phyloP scores from a whole-genome alignment of 1,140 invertebrate species.

The Asbolus verrucosus region DNA sequence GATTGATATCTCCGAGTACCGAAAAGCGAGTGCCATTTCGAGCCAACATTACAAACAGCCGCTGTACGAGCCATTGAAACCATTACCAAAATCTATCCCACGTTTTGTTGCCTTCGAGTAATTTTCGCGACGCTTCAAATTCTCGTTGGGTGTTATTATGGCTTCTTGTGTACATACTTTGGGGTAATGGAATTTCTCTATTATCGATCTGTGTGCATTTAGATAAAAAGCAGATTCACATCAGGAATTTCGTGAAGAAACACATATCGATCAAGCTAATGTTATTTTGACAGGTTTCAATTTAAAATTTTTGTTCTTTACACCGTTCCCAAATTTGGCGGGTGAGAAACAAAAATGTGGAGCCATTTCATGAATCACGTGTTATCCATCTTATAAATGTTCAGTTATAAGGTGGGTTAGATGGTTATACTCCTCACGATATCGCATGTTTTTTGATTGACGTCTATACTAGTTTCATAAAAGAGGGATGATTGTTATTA shows the following conservation, averaged over 20 bases:
- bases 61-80: neutral
- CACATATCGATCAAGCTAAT: too few relatives aligned
- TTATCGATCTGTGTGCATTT: too few relatives aligned
- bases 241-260: too few relatives aligned
- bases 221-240: too few relatives aligned
- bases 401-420: neutral
- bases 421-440: constrained; percentile 38
- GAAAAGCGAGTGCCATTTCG: neutral
- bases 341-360: neutral
- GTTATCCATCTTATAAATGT: constrained; percentile 18
- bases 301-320: too few relatives aligned
- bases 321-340: neutral
- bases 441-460: constrained; percentile 42
- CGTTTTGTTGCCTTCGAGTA: neutral
- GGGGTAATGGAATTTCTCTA: neutral
- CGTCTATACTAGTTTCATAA: constrained; percentile 32
- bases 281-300: too few relatives aligned
- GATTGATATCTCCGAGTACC: too few relatives aligned
- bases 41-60: neutral
- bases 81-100: neutral
- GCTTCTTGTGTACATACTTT: neutral
- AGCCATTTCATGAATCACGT: neutral
- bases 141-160: too few relatives aligned
- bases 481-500: constrained; percentile 39
- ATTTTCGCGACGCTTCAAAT: neutral